These are phyloP conservation scores for Cerceris ruficornis DNA, from an alignment of 2,888 invertebrate species.

Conservation along the genomic window DNA sequence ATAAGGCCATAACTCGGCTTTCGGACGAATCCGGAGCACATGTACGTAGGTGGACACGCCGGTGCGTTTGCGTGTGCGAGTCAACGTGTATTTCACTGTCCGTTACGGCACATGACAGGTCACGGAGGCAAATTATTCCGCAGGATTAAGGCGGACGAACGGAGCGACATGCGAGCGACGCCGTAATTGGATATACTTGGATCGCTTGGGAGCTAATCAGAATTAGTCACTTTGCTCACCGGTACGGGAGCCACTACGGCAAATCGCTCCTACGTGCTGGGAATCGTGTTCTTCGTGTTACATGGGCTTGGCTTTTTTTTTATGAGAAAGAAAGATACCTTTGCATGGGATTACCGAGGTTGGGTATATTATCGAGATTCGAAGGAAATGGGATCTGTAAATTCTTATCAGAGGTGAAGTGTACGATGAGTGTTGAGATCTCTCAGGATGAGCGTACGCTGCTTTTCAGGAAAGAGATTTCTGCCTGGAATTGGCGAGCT, in stretches of 20 bases:
- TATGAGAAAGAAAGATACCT: not conserved
- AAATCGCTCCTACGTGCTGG: slow-evolving; percentile 35
- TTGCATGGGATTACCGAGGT: too few relatives aligned
- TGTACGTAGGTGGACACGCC: slow-evolving; percentile 8
- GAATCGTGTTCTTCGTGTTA: not conserved
- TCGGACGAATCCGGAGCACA: not conserved
- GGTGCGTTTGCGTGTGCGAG: slow-evolving; percentile 23
- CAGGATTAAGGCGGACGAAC: slow-evolving; percentile 62
- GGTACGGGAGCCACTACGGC: slow-evolving; percentile 33
- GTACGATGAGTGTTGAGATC: too few relatives aligned
- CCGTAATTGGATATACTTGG: slow-evolving; percentile 66
- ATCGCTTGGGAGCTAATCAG: slow-evolving; percentile 67
- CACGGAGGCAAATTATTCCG: slow-evolving; percentile 62
- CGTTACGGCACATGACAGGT: slow-evolving; percentile 53
- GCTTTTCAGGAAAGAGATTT: too few relatives aligned
- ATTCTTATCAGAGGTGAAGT: too few relatives aligned
- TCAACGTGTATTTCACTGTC: slow-evolving; percentile 56
- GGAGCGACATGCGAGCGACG: slow-evolving; percentile 58
- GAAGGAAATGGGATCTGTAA: too few relatives aligned
- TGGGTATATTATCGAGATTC: too few relatives aligned
- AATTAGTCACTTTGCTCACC: slow-evolving; percentile 58
- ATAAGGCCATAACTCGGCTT: slow-evolving; percentile 20
- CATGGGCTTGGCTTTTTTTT: not conserved
- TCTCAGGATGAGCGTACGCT: too few relatives aligned
- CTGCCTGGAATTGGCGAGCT: too few relatives aligned